These are phyloP conservation scores for Patella caerulea DNA, from an alignment of 2,888 invertebrate species.

Conservation along the genomic window DNA sequence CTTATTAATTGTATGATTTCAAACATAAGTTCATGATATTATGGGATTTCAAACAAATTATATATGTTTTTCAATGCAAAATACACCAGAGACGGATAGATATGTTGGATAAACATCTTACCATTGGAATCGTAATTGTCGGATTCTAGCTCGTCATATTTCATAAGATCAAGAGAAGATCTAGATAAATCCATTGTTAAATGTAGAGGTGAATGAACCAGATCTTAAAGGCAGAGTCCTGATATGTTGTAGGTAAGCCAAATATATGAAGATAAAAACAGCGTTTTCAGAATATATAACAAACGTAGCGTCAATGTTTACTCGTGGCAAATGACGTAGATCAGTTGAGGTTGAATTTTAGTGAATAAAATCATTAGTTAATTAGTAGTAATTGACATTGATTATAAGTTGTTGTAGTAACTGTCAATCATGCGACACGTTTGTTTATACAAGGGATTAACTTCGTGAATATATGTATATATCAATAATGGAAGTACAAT, in stretches of 20 bases:
- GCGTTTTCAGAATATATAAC: background rate
- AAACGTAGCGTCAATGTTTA: background rate
- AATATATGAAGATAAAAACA: background rate
- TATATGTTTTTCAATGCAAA: too few species aligned
- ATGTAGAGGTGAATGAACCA: background rate
- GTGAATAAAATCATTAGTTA: background rate
- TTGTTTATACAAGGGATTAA: too few species aligned
- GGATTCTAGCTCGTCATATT: background rate
- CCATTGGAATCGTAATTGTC: background rate
- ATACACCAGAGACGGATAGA: too few species aligned
- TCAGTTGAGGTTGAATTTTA: background rate
- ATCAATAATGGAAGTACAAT: too few species aligned
- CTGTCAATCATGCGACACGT: too few species aligned
- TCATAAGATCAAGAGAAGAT: background rate
- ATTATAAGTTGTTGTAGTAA: background rate
- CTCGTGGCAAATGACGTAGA: background rate
- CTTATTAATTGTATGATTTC: too few species aligned
- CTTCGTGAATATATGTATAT: too few species aligned
- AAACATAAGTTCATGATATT: too few species aligned
- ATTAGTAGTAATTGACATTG: slow-evolving; percentile 3
- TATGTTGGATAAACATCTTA: too few species aligned
- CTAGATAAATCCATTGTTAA: background rate
- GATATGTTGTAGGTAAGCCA: background rate
- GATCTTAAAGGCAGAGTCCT: background rate
- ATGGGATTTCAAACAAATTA: too few species aligned